These are phyloP conservation scores for Lithophane socia DNA, from an alignment of 2,888 invertebrate species.

Conservation along the genomic window DNA sequence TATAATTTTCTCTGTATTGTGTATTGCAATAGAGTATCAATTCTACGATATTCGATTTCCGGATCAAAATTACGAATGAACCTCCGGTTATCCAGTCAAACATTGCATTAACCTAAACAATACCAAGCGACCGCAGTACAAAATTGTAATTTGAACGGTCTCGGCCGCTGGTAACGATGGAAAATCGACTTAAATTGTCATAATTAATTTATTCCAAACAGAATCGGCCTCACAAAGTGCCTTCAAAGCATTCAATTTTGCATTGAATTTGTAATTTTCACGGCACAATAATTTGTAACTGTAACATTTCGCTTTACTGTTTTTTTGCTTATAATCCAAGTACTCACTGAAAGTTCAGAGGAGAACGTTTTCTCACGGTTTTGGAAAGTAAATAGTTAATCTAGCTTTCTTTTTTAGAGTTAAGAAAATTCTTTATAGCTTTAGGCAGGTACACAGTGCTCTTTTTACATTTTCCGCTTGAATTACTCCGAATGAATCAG, in stretches of 20 bases:
- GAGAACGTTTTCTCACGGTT: conserved; percentile 86
- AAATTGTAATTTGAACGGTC: conserved; percentile 87
- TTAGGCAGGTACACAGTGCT: conserved; percentile 56
- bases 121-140: conserved; percentile 74
- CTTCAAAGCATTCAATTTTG: conserved; percentile 87
- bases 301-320: conserved; percentile 83
- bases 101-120: conserved; percentile 71
- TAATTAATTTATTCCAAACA: conserved; percentile 90
- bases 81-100: conserved; percentile 51
- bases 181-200: conserved; percentile 85
- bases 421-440: conserved; percentile 71
- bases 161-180: conserved; percentile 79
- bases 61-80: conserved; percentile 5
- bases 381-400: conserved; percentile 81
- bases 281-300: conserved; percentile 89
- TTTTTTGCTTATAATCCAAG: conserved; percentile 75
- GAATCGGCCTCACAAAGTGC: conserved; percentile 83
- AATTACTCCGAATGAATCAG: conserved; percentile 50
- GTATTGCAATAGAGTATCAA: not conserved
- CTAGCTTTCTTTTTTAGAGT: conserved; percentile 82
- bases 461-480: conserved; percentile 67
- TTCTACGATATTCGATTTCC: not conserved
- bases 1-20: not conserved
- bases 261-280: conserved; percentile 89
- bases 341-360: conserved; percentile 73